Evolutionary conservation across 2,797 vertebrate species (phyloP), one percentile per base, ranked within the genome.

Genomic region (Brachymystax lenok): DNA sequence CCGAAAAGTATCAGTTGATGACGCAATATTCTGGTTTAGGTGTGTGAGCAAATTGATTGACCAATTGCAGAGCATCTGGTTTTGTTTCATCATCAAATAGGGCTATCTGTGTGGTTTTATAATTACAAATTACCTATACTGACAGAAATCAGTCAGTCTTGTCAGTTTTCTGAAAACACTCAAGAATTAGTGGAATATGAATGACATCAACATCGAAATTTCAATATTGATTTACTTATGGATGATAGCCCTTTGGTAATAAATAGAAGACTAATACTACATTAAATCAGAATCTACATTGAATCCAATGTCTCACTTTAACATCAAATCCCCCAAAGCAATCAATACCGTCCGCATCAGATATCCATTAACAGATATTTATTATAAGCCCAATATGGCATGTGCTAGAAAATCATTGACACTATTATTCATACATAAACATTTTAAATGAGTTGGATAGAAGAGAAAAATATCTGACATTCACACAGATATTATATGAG

Each of bases 11-110:
- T 64, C 8, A 3, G 3, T 24, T 7, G 12, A 64, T 12, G 6
- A 28, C 14, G 24, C 21, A 24, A 64, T 64, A 12, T 13, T 24
- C 3, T 64, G 12, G 27, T 59, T 59, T 28, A 21, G 10, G 61
- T 64, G 61, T 24, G 61, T 64, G 24, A 21, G 61, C 3, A 12
- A 63, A 63, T 21, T 21, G 21, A 63, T 13, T 63, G 5, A 21
- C 8, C 61, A 21, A n/a, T n/a, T 63, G 21, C 61, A 17, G 61
- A 84, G 72, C 54, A 52, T 74, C 46, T 13, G 67, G 77, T 77
- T 79, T 79, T 88, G 21, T 63, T 63, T 10, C 61, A 63, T 10
- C 61, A 63, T 63, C 13, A 68, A 14, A 5, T 30, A 14, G 7
- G 14, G 27, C 14, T 30, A 30, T 4, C 27, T 50, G 14, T 51